These are phyloP conservation scores for Notodonta dromedarius DNA, from an alignment of 2,888 invertebrate species.

Conservation along the genomic window DNA sequence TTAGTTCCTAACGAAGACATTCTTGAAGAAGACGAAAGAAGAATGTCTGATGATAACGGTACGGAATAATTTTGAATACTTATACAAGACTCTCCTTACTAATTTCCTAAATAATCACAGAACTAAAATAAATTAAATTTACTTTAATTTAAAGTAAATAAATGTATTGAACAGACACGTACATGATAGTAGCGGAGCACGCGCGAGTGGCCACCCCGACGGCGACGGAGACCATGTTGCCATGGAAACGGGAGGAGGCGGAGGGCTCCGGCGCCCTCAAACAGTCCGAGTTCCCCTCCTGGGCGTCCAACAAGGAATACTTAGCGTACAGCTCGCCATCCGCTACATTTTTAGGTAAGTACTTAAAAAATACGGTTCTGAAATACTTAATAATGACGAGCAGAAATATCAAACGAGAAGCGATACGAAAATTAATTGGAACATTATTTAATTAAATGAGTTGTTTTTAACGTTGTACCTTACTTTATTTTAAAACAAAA, in stretches of 20 bases:
- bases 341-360: constrained; percentile 93
- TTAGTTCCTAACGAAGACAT: constrained; percentile 82
- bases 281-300: constrained; percentile 96
- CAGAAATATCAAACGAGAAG: no score
- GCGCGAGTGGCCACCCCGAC: constrained; percentile 93
- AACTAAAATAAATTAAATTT: constrained; percentile 5
- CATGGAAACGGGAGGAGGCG: constrained; percentile 95
- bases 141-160: constrained; percentile 6
- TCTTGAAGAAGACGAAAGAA: constrained; percentile 78
- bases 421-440: no score
- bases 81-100: no score
- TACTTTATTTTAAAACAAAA: no score
- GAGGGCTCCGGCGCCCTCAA: constrained; percentile 88
- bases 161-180: constrained; percentile 56
- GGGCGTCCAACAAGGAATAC: constrained; percentile 98
- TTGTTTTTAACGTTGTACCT: no score
- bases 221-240: constrained; percentile 94
- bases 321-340: constrained; percentile 96
- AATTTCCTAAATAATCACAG: background rate
- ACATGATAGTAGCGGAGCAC: constrained; percentile 85
- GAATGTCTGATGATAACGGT: constrained; percentile 78
- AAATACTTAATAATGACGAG: no score
- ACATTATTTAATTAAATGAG: no score
- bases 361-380: background rate
- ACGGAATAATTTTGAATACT: constrained; percentile 23